phyloP scores from a whole-genome alignment of 1,140 invertebrate genomes.

The Philotrypesis tridentata region DNA sequence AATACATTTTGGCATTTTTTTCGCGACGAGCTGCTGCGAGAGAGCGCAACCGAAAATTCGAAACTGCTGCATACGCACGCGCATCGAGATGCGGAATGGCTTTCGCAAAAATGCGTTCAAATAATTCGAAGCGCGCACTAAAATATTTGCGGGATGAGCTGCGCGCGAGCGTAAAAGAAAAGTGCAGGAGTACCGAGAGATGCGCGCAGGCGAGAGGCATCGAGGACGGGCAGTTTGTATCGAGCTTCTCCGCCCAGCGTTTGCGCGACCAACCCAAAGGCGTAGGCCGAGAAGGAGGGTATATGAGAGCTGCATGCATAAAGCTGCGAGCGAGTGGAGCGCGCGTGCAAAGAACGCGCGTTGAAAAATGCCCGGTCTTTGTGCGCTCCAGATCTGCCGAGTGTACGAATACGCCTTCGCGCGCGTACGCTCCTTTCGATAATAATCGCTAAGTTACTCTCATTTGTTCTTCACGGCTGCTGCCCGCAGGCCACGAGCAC shows the following conservation, averaged over 20 bases:
- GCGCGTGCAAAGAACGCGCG: background rate
- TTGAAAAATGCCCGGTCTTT: slow-evolving; percentile 30
- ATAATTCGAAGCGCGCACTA: background rate
- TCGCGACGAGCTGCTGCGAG: background rate
- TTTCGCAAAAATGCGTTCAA: background rate
- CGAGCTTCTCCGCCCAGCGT: slow-evolving; percentile 28
- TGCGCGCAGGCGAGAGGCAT: background rate
- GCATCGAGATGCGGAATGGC: too few relatives aligned
- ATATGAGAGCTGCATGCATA: slow-evolving; percentile 11
- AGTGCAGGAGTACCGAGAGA: background rate
- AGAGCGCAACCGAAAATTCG: background rate
- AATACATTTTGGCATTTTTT: too few relatives aligned
- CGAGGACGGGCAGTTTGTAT: slow-evolving; percentile 17
- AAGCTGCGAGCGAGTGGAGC: background rate
- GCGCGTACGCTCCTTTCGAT: slow-evolving; percentile 14
- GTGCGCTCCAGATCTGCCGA: background rate
- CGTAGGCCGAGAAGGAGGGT: slow-evolving; percentile 25
- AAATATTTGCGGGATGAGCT: too few relatives aligned
- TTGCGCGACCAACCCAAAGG: slow-evolving; percentile 43
- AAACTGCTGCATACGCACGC: too few relatives aligned
- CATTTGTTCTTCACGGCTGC: slow-evolving; percentile 1
- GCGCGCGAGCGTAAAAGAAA: background rate
- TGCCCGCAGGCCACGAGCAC: background rate
- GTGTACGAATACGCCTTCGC: slow-evolving; percentile 25
- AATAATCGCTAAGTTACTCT: slow-evolving; percentile 43